Evolutionary conservation across 2,113 vertebrate genomes (phyloP).

Genomic region (Microcebus lehilahytsara): DNA sequence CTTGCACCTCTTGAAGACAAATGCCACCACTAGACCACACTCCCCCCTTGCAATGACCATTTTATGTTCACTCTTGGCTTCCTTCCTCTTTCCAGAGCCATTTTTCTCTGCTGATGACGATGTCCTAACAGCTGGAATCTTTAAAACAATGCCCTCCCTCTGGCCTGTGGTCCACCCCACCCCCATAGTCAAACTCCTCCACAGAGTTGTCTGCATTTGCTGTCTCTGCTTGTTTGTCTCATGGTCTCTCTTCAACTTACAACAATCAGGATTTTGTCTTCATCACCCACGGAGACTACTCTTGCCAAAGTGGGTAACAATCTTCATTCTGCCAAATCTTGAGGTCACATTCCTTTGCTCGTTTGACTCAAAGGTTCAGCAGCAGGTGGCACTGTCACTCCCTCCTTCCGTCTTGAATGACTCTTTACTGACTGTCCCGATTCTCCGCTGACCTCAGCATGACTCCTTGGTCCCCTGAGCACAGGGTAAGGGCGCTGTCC

Average conservation of each 20-base stretch:
- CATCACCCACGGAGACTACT: rapidly evolving
- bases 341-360: not conserved
- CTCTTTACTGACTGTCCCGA: not conserved
- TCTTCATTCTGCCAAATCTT: not conserved
- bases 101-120: not conserved
- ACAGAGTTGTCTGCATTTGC: not conserved
- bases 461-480: not conserved
- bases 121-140: not conserved
- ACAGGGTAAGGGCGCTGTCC: not conserved
- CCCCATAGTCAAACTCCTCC: not conserved
- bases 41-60: not conserved
- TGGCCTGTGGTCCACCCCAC: too few species aligned
- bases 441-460: rapidly evolving
- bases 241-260: not conserved
- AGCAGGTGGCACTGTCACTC: too few species aligned
- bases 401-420: not conserved
- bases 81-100: not conserved
- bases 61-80: not conserved
- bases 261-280: not conserved
- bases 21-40: not conserved
- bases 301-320: not conserved
- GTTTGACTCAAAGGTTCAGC: not conserved
- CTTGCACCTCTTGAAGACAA: not conserved
- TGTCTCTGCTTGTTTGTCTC: not conserved
- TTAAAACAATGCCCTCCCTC: not conserved